These are phyloP conservation scores for Agrilus planipennis DNA, from an alignment of 1,140 invertebrate genomes.

Conservation along the genomic window DNA sequence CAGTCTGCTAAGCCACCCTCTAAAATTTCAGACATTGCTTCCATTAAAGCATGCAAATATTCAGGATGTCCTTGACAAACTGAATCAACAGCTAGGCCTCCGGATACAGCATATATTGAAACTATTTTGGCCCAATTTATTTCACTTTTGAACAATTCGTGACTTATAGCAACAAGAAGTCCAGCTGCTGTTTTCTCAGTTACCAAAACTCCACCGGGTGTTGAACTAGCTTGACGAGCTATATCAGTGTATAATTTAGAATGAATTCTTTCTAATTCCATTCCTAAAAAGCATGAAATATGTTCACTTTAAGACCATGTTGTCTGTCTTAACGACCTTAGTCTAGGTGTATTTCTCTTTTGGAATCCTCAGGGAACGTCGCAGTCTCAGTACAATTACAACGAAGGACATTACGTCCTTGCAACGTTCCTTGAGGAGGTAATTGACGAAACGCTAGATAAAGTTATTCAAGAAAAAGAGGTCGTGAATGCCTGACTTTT, in stretches of 20 bases:
- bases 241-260: slow-evolving; percentile 49
- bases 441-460: too few species aligned
- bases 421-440: too few species aligned
- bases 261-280: slow-evolving; percentile 53
- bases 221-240: slow-evolving; percentile 39
- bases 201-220: slow-evolving; percentile 38
- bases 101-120: slow-evolving; percentile 53
- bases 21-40: slow-evolving; percentile 47
- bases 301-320: too few species aligned
- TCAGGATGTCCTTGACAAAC: slow-evolving; percentile 53
- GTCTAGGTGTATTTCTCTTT: too few species aligned
- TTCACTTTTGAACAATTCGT: slow-evolving; percentile 43
- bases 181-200: slow-evolving; percentile 42
- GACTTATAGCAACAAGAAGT: slow-evolving; percentile 44
- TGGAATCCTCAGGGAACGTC: too few species aligned
- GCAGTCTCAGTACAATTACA: too few species aligned
- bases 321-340: too few species aligned
- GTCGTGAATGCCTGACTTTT: too few species aligned
- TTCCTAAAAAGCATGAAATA: too few species aligned
- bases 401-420: too few species aligned
- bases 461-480: too few species aligned
- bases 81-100: slow-evolving; percentile 56
- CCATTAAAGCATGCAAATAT: slow-evolving; percentile 46
- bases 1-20: slow-evolving; percentile 54
- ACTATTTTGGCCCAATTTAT: slow-evolving; percentile 58